Base-by-base conservation (phyloP, 2,888 invertebrate species). In the Noctua janthe region DNA sequence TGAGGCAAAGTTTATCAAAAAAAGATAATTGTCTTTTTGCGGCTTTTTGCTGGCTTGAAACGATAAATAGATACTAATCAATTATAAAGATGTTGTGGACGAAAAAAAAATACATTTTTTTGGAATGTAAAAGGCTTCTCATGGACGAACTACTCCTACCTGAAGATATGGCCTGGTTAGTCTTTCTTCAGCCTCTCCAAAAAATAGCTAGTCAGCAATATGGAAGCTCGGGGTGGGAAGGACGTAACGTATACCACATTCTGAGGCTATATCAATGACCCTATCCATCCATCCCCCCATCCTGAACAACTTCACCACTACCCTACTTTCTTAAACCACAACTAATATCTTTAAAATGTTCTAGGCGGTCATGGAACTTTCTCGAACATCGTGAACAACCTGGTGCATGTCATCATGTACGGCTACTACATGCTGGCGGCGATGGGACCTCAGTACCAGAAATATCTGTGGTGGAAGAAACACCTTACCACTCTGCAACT, bases 401-500 rank as follows among this genome's bases (percentile, higher is more conserved):
- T 98, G 87, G 98, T 99, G 8, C 99, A 99, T 94, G 97, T 99
- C 74, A 97, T 99, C 90, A 99, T 99, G 99, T 99, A 99, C 96
- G 97, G 97, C 74, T 99, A 99, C 95, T 99, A 99, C 95, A 98
- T 98, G 97, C 95, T 98, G 92, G 97, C 99, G 0, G 99, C 99
- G 2, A 98, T 99, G 97, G 99, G 99, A 1, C 99, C 99, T 0
- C 97, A 98, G 92, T 99, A 98, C 96, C 98, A 98, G 93, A 98
- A 98, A 93, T 99, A 98, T 92, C 95, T 99, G 62, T 99, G 99
- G 98, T 99, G 99, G 99, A 99, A 99, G 95, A 98, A 98, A 90
- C 98, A 99, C 91, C 97, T 99, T 89, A 99, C 99, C 43, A 98
- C 98, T 23, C 96, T 99, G 80, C 99, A 99, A 96, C 97, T 99